These are phyloP conservation scores for Thamnophis sirtalis DNA, from an alignment of 2,113 vertebrate species.

Conservation along the genomic window DNA sequence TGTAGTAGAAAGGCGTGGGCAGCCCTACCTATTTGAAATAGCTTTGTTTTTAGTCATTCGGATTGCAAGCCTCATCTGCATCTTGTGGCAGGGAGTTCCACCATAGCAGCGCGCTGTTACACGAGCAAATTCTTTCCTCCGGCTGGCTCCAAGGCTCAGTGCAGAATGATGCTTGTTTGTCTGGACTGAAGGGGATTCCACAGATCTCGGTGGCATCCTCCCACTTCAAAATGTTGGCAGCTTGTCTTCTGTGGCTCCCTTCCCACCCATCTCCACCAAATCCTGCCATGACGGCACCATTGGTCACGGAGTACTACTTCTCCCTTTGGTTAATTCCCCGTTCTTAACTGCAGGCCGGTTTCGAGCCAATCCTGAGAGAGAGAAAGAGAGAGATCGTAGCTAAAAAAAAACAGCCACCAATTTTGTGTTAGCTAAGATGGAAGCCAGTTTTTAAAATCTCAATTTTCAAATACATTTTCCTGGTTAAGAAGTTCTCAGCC, in stretches of 20 bases:
- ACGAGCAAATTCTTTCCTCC: not conserved
- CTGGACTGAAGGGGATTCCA: not conserved
- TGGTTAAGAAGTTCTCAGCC: not conserved
- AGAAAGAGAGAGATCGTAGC: not conserved
- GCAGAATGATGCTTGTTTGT: not conserved
- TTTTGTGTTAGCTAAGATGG: not conserved
- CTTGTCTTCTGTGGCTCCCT: not conserved
- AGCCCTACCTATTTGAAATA: not conserved
- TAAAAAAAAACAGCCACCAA: not conserved
- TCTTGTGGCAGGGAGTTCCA: not conserved
- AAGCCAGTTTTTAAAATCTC: not conserved
- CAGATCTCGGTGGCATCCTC: not conserved
- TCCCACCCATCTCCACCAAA: not conserved
- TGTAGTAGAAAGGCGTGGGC: not conserved
- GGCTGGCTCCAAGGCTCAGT: not conserved
- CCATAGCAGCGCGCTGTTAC: not conserved
- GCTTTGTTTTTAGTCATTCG: not conserved
- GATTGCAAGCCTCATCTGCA: not conserved
- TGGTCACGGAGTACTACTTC: not conserved
- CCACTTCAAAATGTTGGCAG: not conserved
- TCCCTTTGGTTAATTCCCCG: not conserved
- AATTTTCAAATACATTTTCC: not conserved
- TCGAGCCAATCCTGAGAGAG: not conserved
- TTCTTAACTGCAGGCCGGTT: not conserved
- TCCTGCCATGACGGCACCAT: not conserved